A percentile compares a stretch with the other conserved stretches of the same genome.
These are phyloP conservation scores for Panulirus ornatus DNA, from an alignment of 1,140 invertebrate species.

Conservation along the genomic window DNA sequence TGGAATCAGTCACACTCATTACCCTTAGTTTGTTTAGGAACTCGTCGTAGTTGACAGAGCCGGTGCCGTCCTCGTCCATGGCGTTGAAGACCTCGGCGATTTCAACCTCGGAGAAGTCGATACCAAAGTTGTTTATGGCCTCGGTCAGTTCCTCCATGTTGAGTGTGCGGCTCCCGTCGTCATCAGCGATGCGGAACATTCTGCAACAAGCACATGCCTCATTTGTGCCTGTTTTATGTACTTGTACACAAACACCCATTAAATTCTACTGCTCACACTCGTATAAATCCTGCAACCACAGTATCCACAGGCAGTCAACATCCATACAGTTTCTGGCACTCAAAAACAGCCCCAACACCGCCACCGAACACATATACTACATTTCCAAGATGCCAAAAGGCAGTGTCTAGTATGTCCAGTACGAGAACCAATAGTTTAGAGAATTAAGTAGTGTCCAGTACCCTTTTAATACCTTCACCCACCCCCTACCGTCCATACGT, in stretches of 20 bases:
- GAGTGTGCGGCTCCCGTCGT: conserved; percentile 91
- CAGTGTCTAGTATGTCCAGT: too few relatives aligned
- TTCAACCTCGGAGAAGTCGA: conserved; percentile 86
- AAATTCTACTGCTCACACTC: neutral
- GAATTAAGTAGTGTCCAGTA: neutral
- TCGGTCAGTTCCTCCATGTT: conserved; percentile 90
- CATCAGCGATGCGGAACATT: conserved; percentile 94
- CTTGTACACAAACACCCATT: too few relatives aligned
- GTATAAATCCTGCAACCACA: neutral
- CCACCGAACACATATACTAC: neutral
- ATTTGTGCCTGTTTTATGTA: neutral
- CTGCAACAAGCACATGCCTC: conserved; percentile 80
- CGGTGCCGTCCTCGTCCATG: conserved; percentile 91
- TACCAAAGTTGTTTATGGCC: conserved; percentile 89
- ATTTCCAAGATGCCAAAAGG: neutral
- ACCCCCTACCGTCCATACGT: neutral
- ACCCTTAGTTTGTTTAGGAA: conserved; percentile 86
- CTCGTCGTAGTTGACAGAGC: conserved; percentile 92
- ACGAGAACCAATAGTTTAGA: too few relatives aligned
- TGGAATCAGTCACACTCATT: neutral
- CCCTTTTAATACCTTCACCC: neutral
- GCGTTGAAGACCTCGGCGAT: conserved; percentile 84
- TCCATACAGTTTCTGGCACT: too few relatives aligned
- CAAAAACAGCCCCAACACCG: too few relatives aligned
- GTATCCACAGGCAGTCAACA: neutral